Evolutionary conservation across 35 echinoderm and acorn worm species (phyloP).

Genomic region (Heliocidaris tuberculata): DNA sequence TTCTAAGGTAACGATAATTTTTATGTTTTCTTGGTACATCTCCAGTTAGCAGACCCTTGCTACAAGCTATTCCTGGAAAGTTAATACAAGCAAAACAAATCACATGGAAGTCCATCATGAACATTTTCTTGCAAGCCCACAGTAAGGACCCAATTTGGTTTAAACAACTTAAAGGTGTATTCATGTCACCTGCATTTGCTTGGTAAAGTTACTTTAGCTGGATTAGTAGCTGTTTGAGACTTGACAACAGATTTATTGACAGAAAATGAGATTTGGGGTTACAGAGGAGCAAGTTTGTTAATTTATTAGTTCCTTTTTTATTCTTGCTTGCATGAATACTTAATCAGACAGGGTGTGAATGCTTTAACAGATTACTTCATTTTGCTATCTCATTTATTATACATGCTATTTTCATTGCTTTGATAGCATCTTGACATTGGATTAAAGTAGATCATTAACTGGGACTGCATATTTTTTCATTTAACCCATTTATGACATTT

Average conservation of each 20-base stretch:
- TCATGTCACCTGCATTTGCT: neutral
- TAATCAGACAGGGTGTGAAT: neutral
- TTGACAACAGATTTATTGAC: neutral
- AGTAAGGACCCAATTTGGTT: no score
- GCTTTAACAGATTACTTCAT: neutral
- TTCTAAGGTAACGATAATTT: no score
- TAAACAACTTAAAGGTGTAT: no score
- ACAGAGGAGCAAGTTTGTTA: neutral
- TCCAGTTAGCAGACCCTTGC: no score
- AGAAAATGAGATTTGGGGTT: neutral
- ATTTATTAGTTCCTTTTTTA: neutral
- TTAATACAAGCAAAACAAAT: no score
- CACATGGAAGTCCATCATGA: no score
- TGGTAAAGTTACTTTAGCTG: neutral
- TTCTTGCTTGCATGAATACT: neutral
- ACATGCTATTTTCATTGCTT: neutral
- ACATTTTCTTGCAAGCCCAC: no score
- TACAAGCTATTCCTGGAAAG: no score
- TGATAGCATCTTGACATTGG: neutral
- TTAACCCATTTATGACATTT: neutral
- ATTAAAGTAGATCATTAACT: neutral
- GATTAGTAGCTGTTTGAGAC: neutral
- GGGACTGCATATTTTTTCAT: neutral
- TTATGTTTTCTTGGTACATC: no score
- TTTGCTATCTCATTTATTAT: neutral